Percentiles rank a stretch among this genome's conserved stretches.
Evolutionary conservation across 2,888 invertebrate genomes (phyloP).

Genomic region (Eupithecia tripunctaria): DNA sequence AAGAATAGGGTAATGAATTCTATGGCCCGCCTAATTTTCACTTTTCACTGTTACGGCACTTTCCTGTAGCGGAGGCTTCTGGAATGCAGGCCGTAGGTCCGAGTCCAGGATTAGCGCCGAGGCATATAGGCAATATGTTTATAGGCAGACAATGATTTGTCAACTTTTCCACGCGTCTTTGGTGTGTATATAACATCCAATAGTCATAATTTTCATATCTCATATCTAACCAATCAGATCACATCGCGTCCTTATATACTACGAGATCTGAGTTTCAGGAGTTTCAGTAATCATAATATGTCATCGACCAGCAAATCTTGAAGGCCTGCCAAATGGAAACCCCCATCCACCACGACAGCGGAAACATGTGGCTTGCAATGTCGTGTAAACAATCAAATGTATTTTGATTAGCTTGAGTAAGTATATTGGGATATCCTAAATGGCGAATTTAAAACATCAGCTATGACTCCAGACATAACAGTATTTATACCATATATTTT

Average conservation of each 20-base stretch:
- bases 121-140: too few relatives aligned
- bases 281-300: slow-evolving; percentile 44
- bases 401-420: slow-evolving; percentile 41
- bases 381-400: slow-evolving; percentile 50
- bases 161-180: neutral
- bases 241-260: neutral
- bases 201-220: neutral
- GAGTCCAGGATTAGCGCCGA: too few relatives aligned
- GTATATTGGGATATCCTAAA: slow-evolving; percentile 43
- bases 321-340: slow-evolving; percentile 57
- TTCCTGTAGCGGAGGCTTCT: too few relatives aligned
- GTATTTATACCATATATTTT: neutral
- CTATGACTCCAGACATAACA: neutral
- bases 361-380: slow-evolving; percentile 56
- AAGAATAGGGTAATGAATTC: too few relatives aligned
- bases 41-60: too few relatives aligned
- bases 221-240: neutral
- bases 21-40: too few relatives aligned
- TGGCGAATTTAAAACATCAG: slow-evolving; percentile 2
- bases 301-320: slow-evolving; percentile 57
- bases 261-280: neutral
- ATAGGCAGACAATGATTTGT: neutral
- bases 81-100: too few relatives aligned
- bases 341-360: slow-evolving; percentile 46
- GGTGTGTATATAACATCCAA: neutral